These are phyloP conservation scores for Coremacera marginata DNA, from an alignment of 2,888 invertebrate species.

Conservation along the genomic window DNA sequence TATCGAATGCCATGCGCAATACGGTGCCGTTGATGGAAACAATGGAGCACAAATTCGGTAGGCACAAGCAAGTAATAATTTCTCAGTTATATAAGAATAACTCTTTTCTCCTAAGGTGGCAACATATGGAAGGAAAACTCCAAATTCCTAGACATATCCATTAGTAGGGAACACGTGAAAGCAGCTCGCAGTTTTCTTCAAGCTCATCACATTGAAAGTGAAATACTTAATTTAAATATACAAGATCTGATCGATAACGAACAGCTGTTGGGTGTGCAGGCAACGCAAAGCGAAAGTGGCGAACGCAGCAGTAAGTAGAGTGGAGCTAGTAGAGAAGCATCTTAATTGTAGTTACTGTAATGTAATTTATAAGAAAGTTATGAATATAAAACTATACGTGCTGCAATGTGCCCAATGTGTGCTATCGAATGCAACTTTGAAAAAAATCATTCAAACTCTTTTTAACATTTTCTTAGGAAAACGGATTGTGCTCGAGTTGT, in stretches of 20 bases:
- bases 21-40: slow-evolving; percentile 55
- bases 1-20: slow-evolving; percentile 55
- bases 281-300: slow-evolving; percentile 71
- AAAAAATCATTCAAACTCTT: too few species aligned
- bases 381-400: too few species aligned
- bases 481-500: too few species aligned
- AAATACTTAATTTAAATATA: slow-evolving; percentile 80
- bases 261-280: slow-evolving; percentile 71
- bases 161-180: slow-evolving; percentile 74
- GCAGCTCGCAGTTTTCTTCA: slow-evolving; percentile 76
- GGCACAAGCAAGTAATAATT: not conserved
- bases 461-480: too few species aligned
- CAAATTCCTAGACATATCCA: slow-evolving; percentile 75
- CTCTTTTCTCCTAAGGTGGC: slow-evolving; percentile 54
- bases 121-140: slow-evolving; percentile 67
- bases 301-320: slow-evolving; percentile 63
- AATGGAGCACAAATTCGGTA: slow-evolving; percentile 62
- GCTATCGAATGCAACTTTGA: too few species aligned
- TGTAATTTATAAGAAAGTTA: too few species aligned
- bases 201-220: slow-evolving; percentile 74
- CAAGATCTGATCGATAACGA: slow-evolving; percentile 80
- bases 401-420: too few species aligned
- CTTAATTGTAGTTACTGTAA: too few species aligned
- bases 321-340: not conserved
- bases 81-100: slow-evolving; percentile 5